Percentiles rank a stretch among this genome's conserved stretches.
Evolutionary conservation across 2,113 vertebrate genomes (phyloP).

Genomic region (Coturnix japonica): DNA sequence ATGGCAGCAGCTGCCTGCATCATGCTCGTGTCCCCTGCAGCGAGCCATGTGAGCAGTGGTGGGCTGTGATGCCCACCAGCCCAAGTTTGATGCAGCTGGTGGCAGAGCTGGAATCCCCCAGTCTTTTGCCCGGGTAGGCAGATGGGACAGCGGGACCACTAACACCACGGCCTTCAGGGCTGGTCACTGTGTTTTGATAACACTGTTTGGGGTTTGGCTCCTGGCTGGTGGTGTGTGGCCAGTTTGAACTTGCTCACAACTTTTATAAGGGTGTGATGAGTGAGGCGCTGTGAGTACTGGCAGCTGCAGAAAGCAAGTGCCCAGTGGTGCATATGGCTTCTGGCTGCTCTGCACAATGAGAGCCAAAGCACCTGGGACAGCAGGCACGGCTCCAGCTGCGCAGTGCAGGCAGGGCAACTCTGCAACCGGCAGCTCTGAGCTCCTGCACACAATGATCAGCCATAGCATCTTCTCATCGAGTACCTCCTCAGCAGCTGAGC

Average conservation of each 20-base stretch:
- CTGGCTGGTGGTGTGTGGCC: not conserved
- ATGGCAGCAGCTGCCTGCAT: not conserved
- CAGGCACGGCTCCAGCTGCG: fast-evolving
- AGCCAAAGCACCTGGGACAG: fast-evolving
- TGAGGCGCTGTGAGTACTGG: not conserved
- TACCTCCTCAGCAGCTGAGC: not conserved
- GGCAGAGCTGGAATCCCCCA: not conserved
- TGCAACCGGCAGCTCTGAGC: not conserved
- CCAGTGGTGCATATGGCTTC: not conserved
- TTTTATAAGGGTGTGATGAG: conserved; percentile 47
- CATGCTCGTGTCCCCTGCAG: too few species aligned
- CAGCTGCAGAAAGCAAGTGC: not conserved
- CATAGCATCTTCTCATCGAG: conserved; percentile 50
- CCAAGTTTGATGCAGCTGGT: not conserved
- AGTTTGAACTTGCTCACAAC: conserved; percentile 20
- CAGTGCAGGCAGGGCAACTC: not conserved
- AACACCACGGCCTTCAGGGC: fast-evolving
- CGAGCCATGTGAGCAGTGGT: not conserved
- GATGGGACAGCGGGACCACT: not conserved
- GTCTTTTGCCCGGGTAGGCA: too few species aligned
- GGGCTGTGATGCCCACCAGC: not conserved
- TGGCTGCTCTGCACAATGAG: not conserved
- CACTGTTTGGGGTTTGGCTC: conserved; percentile 41
- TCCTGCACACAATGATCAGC: not conserved
- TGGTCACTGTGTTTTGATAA: conserved; percentile 4